Base-by-base conservation (phyloP, 2,113 vertebrate genomes). In the Oryzias celebensis region DNA sequence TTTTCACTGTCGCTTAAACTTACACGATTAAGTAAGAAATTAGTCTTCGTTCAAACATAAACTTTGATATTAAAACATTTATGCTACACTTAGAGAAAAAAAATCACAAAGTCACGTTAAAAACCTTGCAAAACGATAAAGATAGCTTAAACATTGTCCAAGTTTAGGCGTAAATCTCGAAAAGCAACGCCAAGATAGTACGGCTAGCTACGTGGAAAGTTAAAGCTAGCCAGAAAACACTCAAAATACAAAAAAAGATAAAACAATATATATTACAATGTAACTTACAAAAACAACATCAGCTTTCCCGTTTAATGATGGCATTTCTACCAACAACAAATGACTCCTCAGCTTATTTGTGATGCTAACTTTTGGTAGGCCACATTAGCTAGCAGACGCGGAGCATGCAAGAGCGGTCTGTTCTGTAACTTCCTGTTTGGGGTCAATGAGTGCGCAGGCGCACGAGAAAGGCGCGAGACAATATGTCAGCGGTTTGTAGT, bases 211-310 rank as follows among this genome's bases (percentile, higher is more conserved):
- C 43, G 7, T 3, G 28, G 15, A n/a, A 45, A 58, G 62, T 10
- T 48, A 48, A 7, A n/a, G n/a, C n/a, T 12, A 36, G 54, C 45
- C 60, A 5, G 26, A 3, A 41, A 31, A 48, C 15, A 4, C 26
- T 57, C 2, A 28, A 2, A 51, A 13, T 59, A 57, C 7, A 50
- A 0, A 17, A 5, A 45, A 1, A 50, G 14, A 43, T 36, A 36
- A 3, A 26, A 10, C 3, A 24, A 26, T 20, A 20, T 15, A 17
- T 0, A 13, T 1, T 51, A 36, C 1, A 1, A 7, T 13, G 7
- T 20, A 24, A 78, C 91, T 85, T 89, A 93, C 92, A 86, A 93
- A 93, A 3, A 89, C 62, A 59, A 93, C 90, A 59, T 88, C 87
- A 1, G 73, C 0, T 75, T 90, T 91, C 62, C 78, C 87, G 22